Conservation (phyloP, 2,888 invertebrate species). For the Monopis laevigella region DNA sequence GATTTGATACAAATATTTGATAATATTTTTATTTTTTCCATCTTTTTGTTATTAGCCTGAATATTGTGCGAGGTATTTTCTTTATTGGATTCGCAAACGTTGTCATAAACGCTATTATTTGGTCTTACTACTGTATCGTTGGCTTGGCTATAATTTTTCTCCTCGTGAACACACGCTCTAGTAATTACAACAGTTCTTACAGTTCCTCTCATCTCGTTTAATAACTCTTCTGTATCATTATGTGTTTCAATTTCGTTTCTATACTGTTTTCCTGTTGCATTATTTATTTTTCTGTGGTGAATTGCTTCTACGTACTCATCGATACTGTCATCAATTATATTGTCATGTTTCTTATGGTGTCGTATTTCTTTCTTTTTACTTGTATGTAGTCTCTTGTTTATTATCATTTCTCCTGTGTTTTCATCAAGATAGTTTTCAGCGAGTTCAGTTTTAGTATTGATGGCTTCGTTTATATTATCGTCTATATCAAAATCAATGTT, state of each 20-base stretch:
- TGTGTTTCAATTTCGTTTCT: neutral
- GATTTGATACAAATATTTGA: neutral
- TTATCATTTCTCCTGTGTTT: neutral
- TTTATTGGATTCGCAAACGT: neutral
- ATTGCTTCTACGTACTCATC: neutral
- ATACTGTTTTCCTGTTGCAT: neutral
- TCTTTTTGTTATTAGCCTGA: neutral
- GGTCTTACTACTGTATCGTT: neutral
- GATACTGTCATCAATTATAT: neutral
- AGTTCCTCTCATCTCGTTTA: neutral
- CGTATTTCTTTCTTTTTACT: neutral
- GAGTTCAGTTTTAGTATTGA: neutral
- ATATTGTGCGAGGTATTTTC: neutral
- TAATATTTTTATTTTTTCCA: neutral
- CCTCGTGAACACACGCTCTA: neutral
- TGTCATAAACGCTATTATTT: neutral
- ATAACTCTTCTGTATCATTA: neutral
- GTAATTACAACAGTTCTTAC: neutral
- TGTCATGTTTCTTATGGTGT: neutral
- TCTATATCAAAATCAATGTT: too few relatives aligned
- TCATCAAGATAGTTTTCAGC: neutral
- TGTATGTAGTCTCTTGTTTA: neutral
- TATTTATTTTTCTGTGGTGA: neutral
- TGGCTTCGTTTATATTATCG: neutral
- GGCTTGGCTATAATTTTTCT: neutral